Conservation (phyloP, 2,797 vertebrate species). For the Scleropages formosus region DNA sequence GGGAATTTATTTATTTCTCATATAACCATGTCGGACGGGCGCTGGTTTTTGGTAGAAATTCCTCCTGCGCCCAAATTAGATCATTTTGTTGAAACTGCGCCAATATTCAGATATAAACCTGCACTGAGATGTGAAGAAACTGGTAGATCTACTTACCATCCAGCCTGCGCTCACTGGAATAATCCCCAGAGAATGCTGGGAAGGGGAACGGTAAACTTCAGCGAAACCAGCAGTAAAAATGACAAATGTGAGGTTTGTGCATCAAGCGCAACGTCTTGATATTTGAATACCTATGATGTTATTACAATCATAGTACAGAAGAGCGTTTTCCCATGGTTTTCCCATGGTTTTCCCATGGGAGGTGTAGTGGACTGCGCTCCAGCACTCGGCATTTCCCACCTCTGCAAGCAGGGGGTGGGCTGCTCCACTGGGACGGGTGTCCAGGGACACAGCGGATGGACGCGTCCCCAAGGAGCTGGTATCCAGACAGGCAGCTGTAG, state of each 20-base stretch:
- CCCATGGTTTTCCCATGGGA: not conserved
- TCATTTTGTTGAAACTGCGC: no score
- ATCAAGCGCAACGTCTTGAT: no score
- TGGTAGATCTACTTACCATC: constrained; percentile 74
- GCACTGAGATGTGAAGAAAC: no score
- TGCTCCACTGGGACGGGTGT: constrained; percentile 92
- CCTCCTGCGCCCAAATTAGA: no score
- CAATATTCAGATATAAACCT: no score
- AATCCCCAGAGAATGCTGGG: constrained; percentile 75
- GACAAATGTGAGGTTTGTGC: not conserved
- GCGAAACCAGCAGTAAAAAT: constrained; percentile 17
- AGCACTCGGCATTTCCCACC: constrained; percentile 54
- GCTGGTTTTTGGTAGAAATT: no score
- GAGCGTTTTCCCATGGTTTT: no score
- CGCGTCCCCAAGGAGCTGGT: constrained; percentile 80
- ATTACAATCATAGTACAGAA: no score
- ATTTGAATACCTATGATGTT: no score
- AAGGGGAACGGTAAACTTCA: constrained; percentile 43
- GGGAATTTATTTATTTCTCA: no score
- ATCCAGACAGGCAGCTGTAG: constrained; percentile 84
- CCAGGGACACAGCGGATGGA: constrained; percentile 87
- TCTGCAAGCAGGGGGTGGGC: constrained; percentile 84
- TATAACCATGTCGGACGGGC: no score
- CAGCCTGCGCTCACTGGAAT: constrained; percentile 79
- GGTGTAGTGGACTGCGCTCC: not conserved